Evolutionary conservation across 2,888 invertebrate genomes (phyloP).

Genomic region (Epistrophella euchroma): DNA sequence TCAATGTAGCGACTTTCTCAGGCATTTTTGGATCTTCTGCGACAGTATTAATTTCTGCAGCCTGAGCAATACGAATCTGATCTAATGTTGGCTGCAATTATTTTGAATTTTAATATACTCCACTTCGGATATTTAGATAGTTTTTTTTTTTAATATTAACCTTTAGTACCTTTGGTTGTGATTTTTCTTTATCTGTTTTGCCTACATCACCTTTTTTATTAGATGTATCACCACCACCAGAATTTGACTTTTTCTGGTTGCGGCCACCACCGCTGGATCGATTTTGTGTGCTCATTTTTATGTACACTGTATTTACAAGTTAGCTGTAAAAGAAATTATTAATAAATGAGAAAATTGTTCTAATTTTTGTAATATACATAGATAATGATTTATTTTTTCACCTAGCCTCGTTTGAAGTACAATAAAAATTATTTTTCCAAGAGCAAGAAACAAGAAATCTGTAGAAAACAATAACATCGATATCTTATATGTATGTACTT

Average conservation of each 20-base stretch:
- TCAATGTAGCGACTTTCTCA: constrained; percentile 91
- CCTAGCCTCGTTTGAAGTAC: not conserved
- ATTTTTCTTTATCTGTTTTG: constrained; percentile 86
- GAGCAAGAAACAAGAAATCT: too few species aligned
- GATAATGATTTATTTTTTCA: not conserved
- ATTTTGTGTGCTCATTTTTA: constrained; percentile 84
- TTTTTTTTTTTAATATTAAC: constrained; percentile 37
- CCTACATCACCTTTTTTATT: constrained; percentile 86
- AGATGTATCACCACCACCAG: constrained; percentile 81
- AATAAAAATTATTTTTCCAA: too few species aligned
- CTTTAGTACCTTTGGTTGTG: constrained; percentile 84
- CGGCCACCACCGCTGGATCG: constrained; percentile 83
- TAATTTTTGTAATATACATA: not conserved
- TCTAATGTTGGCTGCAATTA: constrained; percentile 89
- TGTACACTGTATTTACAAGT: constrained; percentile 84
- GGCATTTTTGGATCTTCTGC: constrained; percentile 87
- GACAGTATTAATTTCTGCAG: constrained; percentile 88
- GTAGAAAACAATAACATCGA: too few species aligned
- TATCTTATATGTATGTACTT: too few species aligned
- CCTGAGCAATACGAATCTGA: constrained; percentile 93
- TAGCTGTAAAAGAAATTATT: constrained; percentile 79
- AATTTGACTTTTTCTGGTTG: constrained; percentile 83
- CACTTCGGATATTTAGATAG: not conserved
- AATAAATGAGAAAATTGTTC: not conserved
- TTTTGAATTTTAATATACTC: constrained; percentile 1